Percentiles rank a stretch among this genome's conserved stretches.
Evolutionary conservation across 2,888 invertebrate species (phyloP).

Genomic region (Operophtera brumata): DNA sequence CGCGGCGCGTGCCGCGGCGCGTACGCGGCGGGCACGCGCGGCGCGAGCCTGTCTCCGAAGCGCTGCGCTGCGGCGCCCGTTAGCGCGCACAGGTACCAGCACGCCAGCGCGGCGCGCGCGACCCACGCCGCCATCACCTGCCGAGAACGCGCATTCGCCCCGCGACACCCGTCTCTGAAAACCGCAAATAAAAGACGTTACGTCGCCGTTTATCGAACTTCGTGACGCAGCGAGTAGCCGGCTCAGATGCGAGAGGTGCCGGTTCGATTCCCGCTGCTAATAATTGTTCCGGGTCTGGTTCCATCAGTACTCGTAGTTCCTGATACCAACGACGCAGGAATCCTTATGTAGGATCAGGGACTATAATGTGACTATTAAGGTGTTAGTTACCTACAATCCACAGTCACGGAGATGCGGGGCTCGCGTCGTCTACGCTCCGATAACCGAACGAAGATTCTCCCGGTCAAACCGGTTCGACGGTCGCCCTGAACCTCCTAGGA

Average conservation of each 20-base stretch:
- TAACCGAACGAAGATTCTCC: constrained; percentile 66
- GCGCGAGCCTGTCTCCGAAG: constrained; percentile 69
- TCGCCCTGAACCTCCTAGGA: constrained; percentile 63
- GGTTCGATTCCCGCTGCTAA: too few species aligned
- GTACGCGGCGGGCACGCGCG: constrained; percentile 67
- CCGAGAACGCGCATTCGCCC: constrained; percentile 61
- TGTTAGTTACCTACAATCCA: too few species aligned
- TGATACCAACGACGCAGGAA: too few species aligned
- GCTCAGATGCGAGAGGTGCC: too few species aligned
- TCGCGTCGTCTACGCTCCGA: constrained; percentile 52
- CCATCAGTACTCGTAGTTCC: too few species aligned
- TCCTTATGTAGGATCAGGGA: too few species aligned
- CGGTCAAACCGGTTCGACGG: constrained; percentile 66
- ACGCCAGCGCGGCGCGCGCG: constrained; percentile 60
- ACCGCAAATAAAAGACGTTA: constrained; percentile 43
- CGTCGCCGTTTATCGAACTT: not conserved
- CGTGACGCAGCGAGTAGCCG: too few species aligned
- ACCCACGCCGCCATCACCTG: constrained; percentile 65
- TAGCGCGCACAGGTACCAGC: constrained; percentile 55
- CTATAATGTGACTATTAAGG: too few species aligned
- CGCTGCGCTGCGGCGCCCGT: constrained; percentile 53
- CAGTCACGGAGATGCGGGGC: constrained; percentile 13
- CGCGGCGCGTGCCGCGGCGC: constrained; percentile 61
- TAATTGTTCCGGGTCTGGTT: too few species aligned
- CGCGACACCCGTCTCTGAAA: constrained; percentile 58